phyloP scores from a whole-genome alignment of 2,888 invertebrate genomes.

The Prionchulus punctatus region DNA sequence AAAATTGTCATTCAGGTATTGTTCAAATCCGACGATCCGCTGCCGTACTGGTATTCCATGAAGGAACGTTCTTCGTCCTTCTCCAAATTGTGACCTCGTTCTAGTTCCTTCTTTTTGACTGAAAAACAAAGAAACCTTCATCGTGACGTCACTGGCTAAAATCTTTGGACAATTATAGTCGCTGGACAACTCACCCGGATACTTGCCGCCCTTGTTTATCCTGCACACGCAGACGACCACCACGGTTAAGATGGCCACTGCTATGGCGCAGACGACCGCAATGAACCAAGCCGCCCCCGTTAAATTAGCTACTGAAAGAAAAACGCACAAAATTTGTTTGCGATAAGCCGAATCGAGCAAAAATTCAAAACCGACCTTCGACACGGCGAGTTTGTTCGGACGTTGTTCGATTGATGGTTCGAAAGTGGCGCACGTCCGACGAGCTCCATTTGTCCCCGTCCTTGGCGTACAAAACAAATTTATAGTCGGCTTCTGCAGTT shows the following conservation, averaged over 20 bases:
- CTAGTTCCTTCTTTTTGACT: slow-evolving; percentile 20
- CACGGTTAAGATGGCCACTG: slow-evolving; percentile 28
- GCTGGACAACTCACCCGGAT: slow-evolving; percentile 11
- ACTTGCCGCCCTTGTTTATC: slow-evolving; percentile 15
- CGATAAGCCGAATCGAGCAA: no score
- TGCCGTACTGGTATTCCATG: slow-evolving; percentile 26
- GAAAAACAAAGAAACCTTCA: not conserved
- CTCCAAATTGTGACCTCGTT: slow-evolving; percentile 16
- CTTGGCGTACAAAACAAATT: not conserved
- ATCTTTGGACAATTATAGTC: not conserved
- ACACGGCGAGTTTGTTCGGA: not conserved
- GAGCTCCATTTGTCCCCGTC: not conserved
- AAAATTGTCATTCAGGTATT: no score
- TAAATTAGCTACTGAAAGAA: slow-evolving; percentile 14
- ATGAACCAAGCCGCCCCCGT: slow-evolving; percentile 37
- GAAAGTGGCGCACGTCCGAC: not conserved
- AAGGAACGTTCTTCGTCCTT: slow-evolving; percentile 22
- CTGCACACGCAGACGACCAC: slow-evolving; percentile 24
- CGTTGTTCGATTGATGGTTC: slow-evolving; percentile 1
- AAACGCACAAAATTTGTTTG: no score
- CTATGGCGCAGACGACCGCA: slow-evolving; percentile 31
- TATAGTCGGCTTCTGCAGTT: not conserved
- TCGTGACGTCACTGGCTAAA: no score
- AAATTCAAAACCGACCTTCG: not conserved
- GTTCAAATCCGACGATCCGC: no score